Evolutionary conservation across 2,888 invertebrate genomes (phyloP).

Genomic region (Plagiodera versicolora): DNA sequence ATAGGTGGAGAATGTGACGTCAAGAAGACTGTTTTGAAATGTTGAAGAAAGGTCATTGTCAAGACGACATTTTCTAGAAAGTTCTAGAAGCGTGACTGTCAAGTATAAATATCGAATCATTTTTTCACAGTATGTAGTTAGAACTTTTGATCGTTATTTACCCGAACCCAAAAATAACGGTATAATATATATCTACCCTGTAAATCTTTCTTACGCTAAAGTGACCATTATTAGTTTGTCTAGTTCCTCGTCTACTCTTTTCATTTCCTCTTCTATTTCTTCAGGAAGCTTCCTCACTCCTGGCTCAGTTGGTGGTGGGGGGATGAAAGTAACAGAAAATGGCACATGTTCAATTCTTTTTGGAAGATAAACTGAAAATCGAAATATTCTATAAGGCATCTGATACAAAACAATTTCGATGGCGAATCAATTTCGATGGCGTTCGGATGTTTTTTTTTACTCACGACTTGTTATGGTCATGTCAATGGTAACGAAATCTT

Average conservation of each 20-base stretch:
- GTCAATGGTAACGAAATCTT: conserved; percentile 57
- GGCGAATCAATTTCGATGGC: background rate
- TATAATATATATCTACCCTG: no score
- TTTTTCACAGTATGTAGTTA: no score
- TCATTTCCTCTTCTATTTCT: conserved; percentile 79
- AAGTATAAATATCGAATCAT: no score
- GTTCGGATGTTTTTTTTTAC: conserved; percentile 30
- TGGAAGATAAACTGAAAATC: conserved; percentile 60
- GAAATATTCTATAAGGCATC: no score
- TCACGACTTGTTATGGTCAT: conserved; percentile 62
- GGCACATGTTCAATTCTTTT: conserved; percentile 61
- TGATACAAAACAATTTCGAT: background rate
- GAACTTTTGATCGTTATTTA: no score
- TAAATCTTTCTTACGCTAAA: conserved; percentile 74
- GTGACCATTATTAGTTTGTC: conserved; percentile 72
- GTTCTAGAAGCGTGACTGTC: no score
- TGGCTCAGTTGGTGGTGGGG: conserved; percentile 66
- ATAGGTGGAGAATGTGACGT: no score
- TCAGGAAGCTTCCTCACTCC: conserved; percentile 72
- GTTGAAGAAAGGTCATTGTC: no score
- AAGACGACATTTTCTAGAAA: no score
- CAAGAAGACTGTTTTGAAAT: no score
- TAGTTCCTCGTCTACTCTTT: conserved; percentile 70
- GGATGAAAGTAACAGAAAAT: conserved; percentile 69
- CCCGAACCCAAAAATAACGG: no score